A percentile compares a stretch with the other conserved stretches of the same genome.
Evolutionary conservation across 2,113 vertebrate genomes (phyloP).

Genomic region (Chaetorhynchus papuensis): DNA sequence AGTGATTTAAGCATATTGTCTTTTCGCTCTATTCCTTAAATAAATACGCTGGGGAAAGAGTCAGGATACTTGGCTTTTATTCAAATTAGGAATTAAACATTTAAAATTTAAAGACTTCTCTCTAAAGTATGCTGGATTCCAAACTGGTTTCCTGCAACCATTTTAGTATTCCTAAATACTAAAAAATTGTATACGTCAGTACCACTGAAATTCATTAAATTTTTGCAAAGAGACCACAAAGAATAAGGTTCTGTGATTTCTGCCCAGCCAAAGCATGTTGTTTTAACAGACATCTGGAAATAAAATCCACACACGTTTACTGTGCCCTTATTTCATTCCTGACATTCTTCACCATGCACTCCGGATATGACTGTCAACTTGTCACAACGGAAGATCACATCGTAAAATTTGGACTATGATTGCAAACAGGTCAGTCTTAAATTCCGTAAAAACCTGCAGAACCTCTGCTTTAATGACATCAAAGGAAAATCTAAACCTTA

Average conservation of each 20-base stretch:
- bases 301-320: neutral
- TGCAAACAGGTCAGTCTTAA: neutral
- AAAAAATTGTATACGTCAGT: neutral
- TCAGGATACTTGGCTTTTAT: neutral
- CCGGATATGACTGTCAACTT: accelerated
- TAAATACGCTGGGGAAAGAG: neutral
- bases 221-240: neutral
- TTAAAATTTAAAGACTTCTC: neutral
- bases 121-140: neutral
- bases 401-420: neutral
- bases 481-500: neutral
- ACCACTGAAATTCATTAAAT: neutral
- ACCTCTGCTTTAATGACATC: accelerated
- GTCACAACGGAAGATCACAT: neutral
- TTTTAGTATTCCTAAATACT: neutral
- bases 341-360: neutral
- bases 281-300: neutral
- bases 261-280: neutral
- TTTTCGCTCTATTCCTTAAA: neutral
- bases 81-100: neutral
- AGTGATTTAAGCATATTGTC: neutral
- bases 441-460: neutral
- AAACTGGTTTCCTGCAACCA: neutral
- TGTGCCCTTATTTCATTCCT: neutral
- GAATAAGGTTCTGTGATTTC: neutral